These are phyloP conservation scores for Acromyrmex echinatior DNA, from an alignment of 1,140 invertebrate genomes.

Conservation along the genomic window DNA sequence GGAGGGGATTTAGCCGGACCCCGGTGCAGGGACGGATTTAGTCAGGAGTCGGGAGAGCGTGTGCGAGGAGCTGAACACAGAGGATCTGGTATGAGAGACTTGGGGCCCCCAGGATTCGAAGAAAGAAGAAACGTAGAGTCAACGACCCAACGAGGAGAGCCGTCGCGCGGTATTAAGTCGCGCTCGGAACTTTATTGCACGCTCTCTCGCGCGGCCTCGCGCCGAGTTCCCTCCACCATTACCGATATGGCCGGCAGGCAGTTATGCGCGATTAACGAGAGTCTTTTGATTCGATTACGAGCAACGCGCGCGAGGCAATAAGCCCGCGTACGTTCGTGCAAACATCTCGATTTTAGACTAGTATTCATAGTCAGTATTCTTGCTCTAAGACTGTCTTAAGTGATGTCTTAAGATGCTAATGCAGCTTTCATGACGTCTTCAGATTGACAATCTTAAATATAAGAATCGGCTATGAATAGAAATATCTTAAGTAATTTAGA, in stretches of 20 bases:
- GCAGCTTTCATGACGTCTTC: no score
- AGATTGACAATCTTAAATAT: no score
- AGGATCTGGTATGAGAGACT: conserved; percentile 68
- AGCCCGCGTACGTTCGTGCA: conserved; percentile 28
- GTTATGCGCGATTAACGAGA: conserved; percentile 70
- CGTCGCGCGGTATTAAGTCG: conserved; percentile 76
- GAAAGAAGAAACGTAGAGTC: conserved; percentile 83
- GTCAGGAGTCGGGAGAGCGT: conserved; percentile 60
- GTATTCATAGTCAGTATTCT: no score
- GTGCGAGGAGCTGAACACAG: conserved; percentile 52
- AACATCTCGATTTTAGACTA: conserved; percentile 12
- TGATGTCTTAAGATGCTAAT: no score
- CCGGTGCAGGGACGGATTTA: conserved; percentile 62
- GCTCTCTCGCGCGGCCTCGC: conserved; percentile 43
- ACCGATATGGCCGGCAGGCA: conserved; percentile 36
- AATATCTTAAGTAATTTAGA: no score
- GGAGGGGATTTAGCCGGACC: conserved; percentile 3
- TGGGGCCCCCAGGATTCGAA: conserved; percentile 81
- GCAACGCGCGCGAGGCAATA: conserved; percentile 23
- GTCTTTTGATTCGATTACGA: conserved; percentile 59
- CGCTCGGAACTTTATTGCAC: conserved; percentile 70
- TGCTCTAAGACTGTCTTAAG: no score
- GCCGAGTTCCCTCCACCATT: conserved; percentile 45
- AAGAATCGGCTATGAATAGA: no score
- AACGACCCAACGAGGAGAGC: conserved; percentile 82